A percentile compares a stretch with the other conserved stretches of the same genome.
Conservation (phyloP, 2,888 invertebrate species). For the Embidobia sp. region DNA sequence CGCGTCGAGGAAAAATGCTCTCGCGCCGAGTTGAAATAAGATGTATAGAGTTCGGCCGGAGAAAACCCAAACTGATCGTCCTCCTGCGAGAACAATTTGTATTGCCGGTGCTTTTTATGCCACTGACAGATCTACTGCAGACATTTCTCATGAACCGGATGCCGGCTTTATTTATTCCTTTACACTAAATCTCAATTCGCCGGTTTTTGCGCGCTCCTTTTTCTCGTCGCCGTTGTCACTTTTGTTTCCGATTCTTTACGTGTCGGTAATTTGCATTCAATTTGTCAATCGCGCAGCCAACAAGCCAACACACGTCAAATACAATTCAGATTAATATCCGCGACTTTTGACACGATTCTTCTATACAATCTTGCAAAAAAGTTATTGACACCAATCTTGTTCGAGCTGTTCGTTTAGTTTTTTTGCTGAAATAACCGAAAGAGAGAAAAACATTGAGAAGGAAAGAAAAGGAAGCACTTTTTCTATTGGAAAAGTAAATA, state of each 20-base stretch:
- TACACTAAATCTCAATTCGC: constrained; percentile 58
- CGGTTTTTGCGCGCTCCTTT: background rate
- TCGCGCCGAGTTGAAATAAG: constrained; percentile 52
- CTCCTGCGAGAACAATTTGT: constrained; percentile 64
- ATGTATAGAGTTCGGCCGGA: constrained; percentile 55
- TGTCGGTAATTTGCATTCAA: constrained; percentile 33
- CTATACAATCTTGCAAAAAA: too few species aligned
- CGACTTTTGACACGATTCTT: too few species aligned
- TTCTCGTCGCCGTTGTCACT: constrained; percentile 20
- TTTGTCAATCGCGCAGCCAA: constrained; percentile 18
- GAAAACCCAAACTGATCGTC: constrained; percentile 63
- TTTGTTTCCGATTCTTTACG: constrained; percentile 40
- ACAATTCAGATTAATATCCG: background rate
- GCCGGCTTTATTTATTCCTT: constrained; percentile 61
- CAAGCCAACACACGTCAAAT: background rate
- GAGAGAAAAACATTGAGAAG: too few species aligned
- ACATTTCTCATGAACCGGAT: constrained; percentile 65
- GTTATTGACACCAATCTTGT: too few species aligned
- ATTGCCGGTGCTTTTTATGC: constrained; percentile 61
- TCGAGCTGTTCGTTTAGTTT: too few species aligned
- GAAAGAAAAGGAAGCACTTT: too few species aligned
- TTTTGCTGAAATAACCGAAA: constrained; percentile 3
- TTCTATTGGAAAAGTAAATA: too few species aligned
- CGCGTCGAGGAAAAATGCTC: constrained; percentile 52
- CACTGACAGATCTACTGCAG: constrained; percentile 65